phyloP scores from a whole-genome alignment of 2,888 invertebrate species.

The Axea sp. region DNA sequence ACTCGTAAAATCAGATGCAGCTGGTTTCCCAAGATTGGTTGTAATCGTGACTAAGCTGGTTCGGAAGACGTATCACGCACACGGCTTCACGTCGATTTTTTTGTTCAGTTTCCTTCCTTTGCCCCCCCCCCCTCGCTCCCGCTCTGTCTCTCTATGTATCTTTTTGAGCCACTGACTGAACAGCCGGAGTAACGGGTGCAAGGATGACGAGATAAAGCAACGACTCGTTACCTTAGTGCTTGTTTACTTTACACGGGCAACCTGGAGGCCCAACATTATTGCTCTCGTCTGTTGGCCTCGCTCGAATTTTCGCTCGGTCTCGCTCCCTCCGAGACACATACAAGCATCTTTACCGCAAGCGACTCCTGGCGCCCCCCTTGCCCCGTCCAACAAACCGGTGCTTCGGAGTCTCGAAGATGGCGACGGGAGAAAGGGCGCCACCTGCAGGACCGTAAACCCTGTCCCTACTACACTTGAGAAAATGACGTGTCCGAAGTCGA shows the following conservation, averaged over 20 bases:
- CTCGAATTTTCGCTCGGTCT: not conserved
- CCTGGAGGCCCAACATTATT: conserved; percentile 52
- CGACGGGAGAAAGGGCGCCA: conserved; percentile 59
- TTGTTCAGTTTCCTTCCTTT: conserved; percentile 7
- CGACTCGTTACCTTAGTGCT: conserved; percentile 68
- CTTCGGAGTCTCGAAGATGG: conserved; percentile 46
- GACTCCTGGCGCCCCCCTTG: conserved; percentile 20
- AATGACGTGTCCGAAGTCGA: conserved; percentile 66
- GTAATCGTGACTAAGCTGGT: conserved; percentile 32
- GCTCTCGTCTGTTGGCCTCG: conserved; percentile 15
- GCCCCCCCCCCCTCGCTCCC: too few species aligned
- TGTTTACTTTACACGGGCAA: conserved; percentile 72
- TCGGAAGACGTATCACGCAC: conserved; percentile 22
- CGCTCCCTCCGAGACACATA: conserved; percentile 3
- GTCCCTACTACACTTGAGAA: conserved; percentile 66
- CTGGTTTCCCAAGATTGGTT: conserved; percentile 27
- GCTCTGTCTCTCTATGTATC: too few species aligned
- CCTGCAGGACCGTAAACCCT: conserved; percentile 72
- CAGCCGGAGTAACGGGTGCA: conserved; percentile 56
- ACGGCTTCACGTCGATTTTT: conserved; percentile 2
- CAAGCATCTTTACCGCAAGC: conserved; percentile 38
- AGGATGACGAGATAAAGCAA: conserved; percentile 62
- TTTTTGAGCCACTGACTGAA: conserved; percentile 14
- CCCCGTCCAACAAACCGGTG: conserved; percentile 60
- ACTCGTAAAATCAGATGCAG: conserved; percentile 24